A percentile compares a stretch with the other conserved stretches of the same genome.
Evolutionary conservation across 2,113 vertebrate genomes (phyloP).

Genomic region (Oncorhynchus mykiss): DNA sequence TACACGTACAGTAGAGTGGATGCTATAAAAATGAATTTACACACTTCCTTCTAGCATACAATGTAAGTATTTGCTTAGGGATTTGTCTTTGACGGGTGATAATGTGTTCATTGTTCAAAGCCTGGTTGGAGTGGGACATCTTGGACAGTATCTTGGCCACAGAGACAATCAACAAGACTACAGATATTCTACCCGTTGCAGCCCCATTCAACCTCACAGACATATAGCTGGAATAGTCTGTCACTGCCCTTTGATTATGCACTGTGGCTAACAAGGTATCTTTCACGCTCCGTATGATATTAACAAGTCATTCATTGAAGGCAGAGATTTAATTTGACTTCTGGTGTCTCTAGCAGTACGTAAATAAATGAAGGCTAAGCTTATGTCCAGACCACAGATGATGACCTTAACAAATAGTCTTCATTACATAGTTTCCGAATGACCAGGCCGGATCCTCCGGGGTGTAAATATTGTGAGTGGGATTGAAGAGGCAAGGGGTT

Average conservation of each 20-base stretch:
- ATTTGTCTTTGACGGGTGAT: neutral
- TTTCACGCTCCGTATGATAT: constrained; percentile 63
- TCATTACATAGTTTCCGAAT: constrained; percentile 78
- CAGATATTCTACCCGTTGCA: neutral
- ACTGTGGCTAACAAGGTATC: constrained; percentile 65
- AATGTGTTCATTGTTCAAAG: constrained; percentile 3
- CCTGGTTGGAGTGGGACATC: neutral
- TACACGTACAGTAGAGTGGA: neutral
- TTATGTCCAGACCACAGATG: constrained; percentile 57
- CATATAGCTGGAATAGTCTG: constrained; percentile 14
- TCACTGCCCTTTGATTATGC: constrained; percentile 59
- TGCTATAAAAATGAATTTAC: neutral
- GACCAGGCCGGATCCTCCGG: constrained; percentile 58
- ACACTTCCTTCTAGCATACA: neutral
- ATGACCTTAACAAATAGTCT: constrained; percentile 78
- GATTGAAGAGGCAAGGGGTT: constrained; percentile 8
- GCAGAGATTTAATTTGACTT: constrained; percentile 80
- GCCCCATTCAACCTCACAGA: neutral
- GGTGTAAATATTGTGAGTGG: constrained; percentile 61
- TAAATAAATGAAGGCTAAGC: constrained; percentile 34
- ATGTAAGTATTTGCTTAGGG: neutral
- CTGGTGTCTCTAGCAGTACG: constrained; percentile 53
- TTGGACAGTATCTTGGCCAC: neutral
- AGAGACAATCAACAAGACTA: neutral
- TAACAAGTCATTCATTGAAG: constrained; percentile 70